Evolutionary conservation across 2,888 invertebrate genomes (phyloP).

Genomic region (Hedya salicella): DNA sequence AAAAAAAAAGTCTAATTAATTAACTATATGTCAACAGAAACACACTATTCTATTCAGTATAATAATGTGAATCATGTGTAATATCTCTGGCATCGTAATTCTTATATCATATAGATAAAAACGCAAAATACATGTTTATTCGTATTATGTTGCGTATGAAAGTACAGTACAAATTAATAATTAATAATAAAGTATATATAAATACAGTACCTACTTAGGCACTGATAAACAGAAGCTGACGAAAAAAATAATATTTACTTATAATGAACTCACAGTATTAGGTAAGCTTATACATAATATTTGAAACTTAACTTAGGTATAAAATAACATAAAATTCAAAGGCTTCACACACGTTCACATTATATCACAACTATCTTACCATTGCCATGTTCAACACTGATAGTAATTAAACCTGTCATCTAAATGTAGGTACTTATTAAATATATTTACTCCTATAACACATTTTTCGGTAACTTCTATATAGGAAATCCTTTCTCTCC

Average conservation of each 20-base stretch:
- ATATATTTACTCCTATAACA: slow-evolving; percentile 12
- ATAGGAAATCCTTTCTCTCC: background rate
- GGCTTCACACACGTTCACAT: slow-evolving; percentile 12
- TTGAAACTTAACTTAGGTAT: background rate
- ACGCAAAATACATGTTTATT: too few species aligned
- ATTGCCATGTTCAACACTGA: slow-evolving; percentile 22
- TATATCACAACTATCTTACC: slow-evolving; percentile 15
- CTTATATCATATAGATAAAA: background rate
- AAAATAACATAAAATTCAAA: background rate
- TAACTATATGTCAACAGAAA: background rate
- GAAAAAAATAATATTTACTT: too few species aligned
- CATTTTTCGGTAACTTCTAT: slow-evolving; percentile 21
- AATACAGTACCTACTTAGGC: too few species aligned
- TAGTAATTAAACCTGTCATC: slow-evolving; percentile 32
- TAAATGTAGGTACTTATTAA: slow-evolving; percentile 22
- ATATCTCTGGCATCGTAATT: background rate
- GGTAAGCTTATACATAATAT: too few species aligned
- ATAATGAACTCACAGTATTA: too few species aligned
- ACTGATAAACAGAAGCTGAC: too few species aligned
- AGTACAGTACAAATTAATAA: too few species aligned
- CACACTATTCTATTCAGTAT: slow-evolving; percentile 14
- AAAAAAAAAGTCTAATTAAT: background rate
- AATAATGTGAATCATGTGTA: slow-evolving; percentile 29
- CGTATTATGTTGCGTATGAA: too few species aligned
- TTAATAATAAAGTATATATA: too few species aligned